Evolutionary conservation across 2,113 vertebrate species (phyloP), one percentile per base, ranked within the genome.

Genomic region (Nyctereutes procyonoides): DNA sequence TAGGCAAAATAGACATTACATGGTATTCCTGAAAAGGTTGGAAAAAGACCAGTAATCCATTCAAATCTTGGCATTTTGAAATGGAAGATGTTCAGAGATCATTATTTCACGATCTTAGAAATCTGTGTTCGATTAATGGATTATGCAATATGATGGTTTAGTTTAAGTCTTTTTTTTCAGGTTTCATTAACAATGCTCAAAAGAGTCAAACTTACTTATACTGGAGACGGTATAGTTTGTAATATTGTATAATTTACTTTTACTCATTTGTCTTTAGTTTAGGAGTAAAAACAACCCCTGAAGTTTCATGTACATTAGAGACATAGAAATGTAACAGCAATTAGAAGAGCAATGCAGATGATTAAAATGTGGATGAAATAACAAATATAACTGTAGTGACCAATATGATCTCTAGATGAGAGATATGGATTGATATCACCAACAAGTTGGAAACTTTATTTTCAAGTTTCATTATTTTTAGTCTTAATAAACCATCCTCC

Each of bases 381-480:
- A 82, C 53, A 77, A 82, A 38, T 63, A 56, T 74, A 88, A 85
- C 48, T 74, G 1, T 56, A 32, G 5, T 93, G 24, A 95, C 48
- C 69, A 60, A 48, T 60, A 35, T 84, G 43, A 58, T 79, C n/a
- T 73, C 11, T 60, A 83, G 67, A 60, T 74, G 51, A 15, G 51
- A 86, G 19, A n/a, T 80, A 65, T 30, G 60, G 10, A 16, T 83
- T 95, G 24, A 77, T 80, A 26, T 71, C 9, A 19, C 11, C 35
- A 48, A 62, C 12, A 84, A 93, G 90, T 19, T 91, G 38, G 63
- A 91, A 84, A 67, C 10, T 85, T 95, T 67, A 74, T 83, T 88
- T 97, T 80, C 48, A 93, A 95, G 56, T 15, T 76, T 87, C 53
- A 63, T 55, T 88, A 73, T 63, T 35, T 92, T 93, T 81, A 87